Evolutionary conservation across 2,888 invertebrate species (phyloP).

Genomic region (Cylindroiulus punctatus): DNA sequence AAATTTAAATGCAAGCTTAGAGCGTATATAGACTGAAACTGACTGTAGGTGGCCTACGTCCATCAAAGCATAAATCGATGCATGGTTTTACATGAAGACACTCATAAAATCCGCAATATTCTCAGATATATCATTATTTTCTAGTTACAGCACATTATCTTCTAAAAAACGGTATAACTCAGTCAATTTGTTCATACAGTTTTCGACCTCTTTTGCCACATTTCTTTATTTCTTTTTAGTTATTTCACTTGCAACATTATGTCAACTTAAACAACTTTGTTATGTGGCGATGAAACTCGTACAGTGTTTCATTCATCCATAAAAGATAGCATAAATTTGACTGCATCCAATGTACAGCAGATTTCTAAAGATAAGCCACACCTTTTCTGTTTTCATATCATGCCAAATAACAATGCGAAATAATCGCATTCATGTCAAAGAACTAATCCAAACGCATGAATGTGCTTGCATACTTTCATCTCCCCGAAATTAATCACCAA

Average conservation of each 20-base stretch:
- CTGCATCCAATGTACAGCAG: too few relatives aligned
- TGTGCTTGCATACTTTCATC: background rate
- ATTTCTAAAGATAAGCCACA: background rate
- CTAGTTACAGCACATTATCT: background rate
- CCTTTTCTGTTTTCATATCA: background rate
- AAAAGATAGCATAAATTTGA: too few relatives aligned
- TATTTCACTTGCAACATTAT: too few relatives aligned
- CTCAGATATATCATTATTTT: background rate
- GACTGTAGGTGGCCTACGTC: background rate
- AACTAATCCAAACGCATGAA: background rate
- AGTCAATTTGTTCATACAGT: background rate
- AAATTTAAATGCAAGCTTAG: background rate
- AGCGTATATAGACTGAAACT: background rate
- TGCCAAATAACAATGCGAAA: background rate
- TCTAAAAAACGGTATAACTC: background rate
- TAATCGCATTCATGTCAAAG: background rate
- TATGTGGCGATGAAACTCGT: too few relatives aligned
- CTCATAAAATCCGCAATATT: background rate
- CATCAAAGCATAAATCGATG: background rate
- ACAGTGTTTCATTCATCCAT: too few relatives aligned
- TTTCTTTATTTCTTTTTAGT: background rate
- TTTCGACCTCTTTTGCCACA: background rate
- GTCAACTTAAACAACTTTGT: too few relatives aligned
- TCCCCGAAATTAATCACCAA: background rate
- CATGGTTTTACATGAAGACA: background rate